Evolutionary conservation across 2,888 invertebrate species (phyloP), one percentile per base, ranked within the genome.

Genomic region (Leptopilina myrica): DNA sequence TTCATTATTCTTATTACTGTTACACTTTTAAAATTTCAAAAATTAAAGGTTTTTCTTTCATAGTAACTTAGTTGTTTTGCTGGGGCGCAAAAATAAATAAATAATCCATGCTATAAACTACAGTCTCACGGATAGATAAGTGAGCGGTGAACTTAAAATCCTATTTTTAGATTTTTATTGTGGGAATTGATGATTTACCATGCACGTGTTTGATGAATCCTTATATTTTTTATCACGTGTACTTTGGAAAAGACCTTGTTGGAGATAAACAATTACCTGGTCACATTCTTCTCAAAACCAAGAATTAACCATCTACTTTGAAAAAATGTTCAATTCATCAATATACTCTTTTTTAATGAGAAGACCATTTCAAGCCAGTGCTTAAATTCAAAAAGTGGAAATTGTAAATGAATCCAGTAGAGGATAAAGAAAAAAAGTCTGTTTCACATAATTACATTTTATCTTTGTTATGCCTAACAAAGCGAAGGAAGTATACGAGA

Each of bases 161-260:
- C 69, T 83, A 83, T 84, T 83, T 33, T 81, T 83, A 82, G 83
- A 81, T 84, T 80, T 78, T 79, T 81, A 80, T 84, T 85, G 85
- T 85, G 86, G 84, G 85, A 85, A 84, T 80, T 77, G 62, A 82
- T 81, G 78, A 85, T 84, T 84, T 85, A 83, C 82, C 78, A 80
- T 79, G 77, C 82, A 82, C 83, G 81, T 81, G 82, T 73, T 78
- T 66, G 78, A 15, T 43, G 33, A 56, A 26, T 80, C 64, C 73
- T 26, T 26, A 66, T 73, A 76, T 46, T 40, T 65, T 46, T 59
- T 20, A 49, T 82, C 83, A 83, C 81, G 80, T 86, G 80, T 82
- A 81, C 78, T 82, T 26, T 40, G 64, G 9, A 65, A 20, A 43
- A 14, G 33, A 59, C 26, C 26, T n/a, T 49, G 65, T 12, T 53